Percentiles rank a stretch among this genome's conserved stretches.
Conservation (phyloP, 2,888 invertebrate genomes). For the Hypomecis atomaria region DNA sequence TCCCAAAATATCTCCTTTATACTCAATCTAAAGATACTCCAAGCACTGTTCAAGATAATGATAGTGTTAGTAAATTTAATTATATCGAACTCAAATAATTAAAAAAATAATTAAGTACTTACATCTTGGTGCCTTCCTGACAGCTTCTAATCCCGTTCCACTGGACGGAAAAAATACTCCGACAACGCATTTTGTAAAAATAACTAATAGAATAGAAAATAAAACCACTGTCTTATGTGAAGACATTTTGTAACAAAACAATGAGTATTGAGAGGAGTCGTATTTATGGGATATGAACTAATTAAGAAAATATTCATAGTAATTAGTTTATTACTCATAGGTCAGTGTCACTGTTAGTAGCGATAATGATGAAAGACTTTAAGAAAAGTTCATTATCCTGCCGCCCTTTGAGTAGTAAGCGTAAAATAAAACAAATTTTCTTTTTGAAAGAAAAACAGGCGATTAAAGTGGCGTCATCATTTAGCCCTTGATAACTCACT, state of each 20-base stretch:
- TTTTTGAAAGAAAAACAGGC: too few species aligned
- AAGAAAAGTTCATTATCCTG: too few species aligned
- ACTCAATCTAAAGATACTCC: too few species aligned
- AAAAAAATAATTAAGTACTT: slow-evolving; percentile 48
- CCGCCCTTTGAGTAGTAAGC: too few species aligned
- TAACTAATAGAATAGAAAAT: slow-evolving; percentile 40
- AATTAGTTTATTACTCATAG: slow-evolving; percentile 56
- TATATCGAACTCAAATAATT: too few species aligned
- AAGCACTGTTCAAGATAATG: too few species aligned
- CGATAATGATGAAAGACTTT: neutral
- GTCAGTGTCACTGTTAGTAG: slow-evolving; percentile 63
- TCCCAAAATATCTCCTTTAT: too few species aligned
- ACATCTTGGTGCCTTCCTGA: slow-evolving; percentile 75
- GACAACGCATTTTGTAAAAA: slow-evolving; percentile 16
- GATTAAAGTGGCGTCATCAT: too few species aligned
- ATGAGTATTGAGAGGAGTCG: neutral
- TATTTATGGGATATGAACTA: slow-evolving; percentile 25
- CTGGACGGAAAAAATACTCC: slow-evolving; percentile 58
- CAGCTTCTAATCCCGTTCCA: slow-evolving; percentile 60
- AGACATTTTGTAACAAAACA: slow-evolving; percentile 53
- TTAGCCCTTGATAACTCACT: too few species aligned
- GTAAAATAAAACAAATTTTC: too few species aligned
- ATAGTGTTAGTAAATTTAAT: too few species aligned
- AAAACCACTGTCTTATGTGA: slow-evolving; percentile 39
- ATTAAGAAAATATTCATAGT: slow-evolving; percentile 13